Conservation (phyloP, 2,797 vertebrate genomes). For the Neomorphus geoffroyi region DNA sequence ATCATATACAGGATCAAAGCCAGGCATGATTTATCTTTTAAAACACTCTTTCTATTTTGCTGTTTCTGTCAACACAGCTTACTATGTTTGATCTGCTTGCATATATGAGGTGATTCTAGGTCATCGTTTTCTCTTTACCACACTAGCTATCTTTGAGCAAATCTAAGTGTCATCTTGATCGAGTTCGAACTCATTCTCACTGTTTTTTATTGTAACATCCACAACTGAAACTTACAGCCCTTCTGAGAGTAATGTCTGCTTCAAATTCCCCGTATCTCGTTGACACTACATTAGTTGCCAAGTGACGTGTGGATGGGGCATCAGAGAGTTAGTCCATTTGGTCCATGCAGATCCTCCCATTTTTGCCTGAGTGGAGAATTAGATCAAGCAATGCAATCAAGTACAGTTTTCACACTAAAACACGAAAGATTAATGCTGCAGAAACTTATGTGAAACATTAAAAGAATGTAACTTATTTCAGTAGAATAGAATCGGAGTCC, state of each 20-base stretch:
- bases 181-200: background rate
- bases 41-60: background rate
- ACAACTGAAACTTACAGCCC: background rate
- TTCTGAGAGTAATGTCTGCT: background rate
- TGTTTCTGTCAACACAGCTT: background rate
- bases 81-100: background rate
- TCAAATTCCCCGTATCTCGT: background rate
- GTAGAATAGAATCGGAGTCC: background rate
- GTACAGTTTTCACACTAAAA: fast-evolving
- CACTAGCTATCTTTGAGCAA: background rate
- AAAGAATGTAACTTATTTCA: background rate
- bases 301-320: background rate
- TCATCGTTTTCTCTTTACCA: background rate
- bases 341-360: background rate
- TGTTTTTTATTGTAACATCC: background rate
- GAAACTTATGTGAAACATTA: background rate
- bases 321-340: background rate
- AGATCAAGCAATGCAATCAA: background rate
- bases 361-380: background rate
- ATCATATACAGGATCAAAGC: background rate
- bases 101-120: background rate
- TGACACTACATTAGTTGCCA: background rate
- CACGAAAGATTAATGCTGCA: background rate
- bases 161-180: background rate
- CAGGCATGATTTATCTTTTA: background rate